These are phyloP conservation scores for Okamejei kenojei DNA, from an alignment of 2,797 vertebrate genomes.

Conservation along the genomic window DNA sequence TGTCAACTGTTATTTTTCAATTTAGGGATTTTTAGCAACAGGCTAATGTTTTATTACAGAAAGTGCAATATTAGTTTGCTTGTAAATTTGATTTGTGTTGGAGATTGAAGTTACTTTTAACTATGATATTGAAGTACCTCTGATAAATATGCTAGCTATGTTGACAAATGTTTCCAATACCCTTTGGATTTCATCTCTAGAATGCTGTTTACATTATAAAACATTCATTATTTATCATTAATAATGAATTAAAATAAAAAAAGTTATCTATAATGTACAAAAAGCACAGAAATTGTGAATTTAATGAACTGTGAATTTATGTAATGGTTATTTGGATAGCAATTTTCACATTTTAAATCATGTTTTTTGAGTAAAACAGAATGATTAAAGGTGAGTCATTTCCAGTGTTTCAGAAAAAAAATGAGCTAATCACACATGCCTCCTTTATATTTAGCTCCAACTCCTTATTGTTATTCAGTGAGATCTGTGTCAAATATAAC, in stretches of 20 bases:
- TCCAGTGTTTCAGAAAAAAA: background rate
- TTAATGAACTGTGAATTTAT: background rate
- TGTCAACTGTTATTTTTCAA: background rate
- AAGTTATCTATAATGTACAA: background rate
- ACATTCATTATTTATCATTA: background rate
- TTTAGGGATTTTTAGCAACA: background rate
- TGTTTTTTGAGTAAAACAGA: background rate
- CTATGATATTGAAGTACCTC: background rate
- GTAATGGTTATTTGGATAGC: background rate
- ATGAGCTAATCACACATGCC: background rate
- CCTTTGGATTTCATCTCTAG: background rate
- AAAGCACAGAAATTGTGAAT: background rate
- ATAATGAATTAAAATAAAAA: background rate
- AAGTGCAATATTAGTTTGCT: background rate
- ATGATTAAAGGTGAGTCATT: background rate
- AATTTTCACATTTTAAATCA: background rate
- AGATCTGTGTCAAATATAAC: background rate
- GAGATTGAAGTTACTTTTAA: background rate
- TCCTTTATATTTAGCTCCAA: background rate
- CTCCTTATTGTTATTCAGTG: background rate
- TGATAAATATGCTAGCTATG: background rate
- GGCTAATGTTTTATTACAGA: background rate
- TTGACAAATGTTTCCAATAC: background rate
- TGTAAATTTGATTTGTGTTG: background rate
- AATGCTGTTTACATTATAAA: background rate